Evolutionary conservation across 1,140 invertebrate genomes (phyloP), one percentile per base, ranked within the genome.

Genomic region (Zophobas morio): DNA sequence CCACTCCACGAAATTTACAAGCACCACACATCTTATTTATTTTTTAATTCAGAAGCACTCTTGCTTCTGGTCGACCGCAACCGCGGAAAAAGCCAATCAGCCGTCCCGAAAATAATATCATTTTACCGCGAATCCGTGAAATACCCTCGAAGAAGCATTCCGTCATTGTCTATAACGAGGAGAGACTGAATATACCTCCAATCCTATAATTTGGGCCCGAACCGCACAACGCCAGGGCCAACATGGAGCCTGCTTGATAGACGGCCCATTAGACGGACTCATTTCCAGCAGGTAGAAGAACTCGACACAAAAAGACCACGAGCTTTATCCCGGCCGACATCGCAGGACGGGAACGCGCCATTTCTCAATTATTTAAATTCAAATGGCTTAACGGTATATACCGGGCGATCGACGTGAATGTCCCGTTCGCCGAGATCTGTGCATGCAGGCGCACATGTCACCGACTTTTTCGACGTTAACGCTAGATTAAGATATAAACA

Each of bases 161-260:
- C 53, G 72, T 74, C 72, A 74, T 46, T 74, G 72, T 74, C 56
- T 74, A 57, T 74, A 74, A 74, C 72, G 53, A 74, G 72, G 39
- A 56, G 51, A 57, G 51, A 57, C 34, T 3, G 6, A 8, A 40
- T 39, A 72, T 46, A 63, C 40, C 8, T 51, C 34, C 35, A 72
- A 54, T 74, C 71, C 72, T 74, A 74, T 74, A 74, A 74, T 74
- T 53, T 60, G 72, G 51, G 20, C 49, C 20, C 54, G 71, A 40
- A 74, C 53, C 51, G 53, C 20, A 47, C 66, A 47, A 6, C n/a
- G 42, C 5, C 72, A 54, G 51, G 42, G 53, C 49, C 49, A 42
- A 66, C 20, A 54, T 20, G 71, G 71, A 54, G 70, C 37, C 70
- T 72, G 70, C 47, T 72, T 72, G 70, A 72, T 72, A 72, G 70